A percentile compares a stretch with the other conserved stretches of the same genome.
Evolutionary conservation across 1,140 invertebrate genomes (phyloP).

Genomic region (Bilobella aurantiaca): DNA sequence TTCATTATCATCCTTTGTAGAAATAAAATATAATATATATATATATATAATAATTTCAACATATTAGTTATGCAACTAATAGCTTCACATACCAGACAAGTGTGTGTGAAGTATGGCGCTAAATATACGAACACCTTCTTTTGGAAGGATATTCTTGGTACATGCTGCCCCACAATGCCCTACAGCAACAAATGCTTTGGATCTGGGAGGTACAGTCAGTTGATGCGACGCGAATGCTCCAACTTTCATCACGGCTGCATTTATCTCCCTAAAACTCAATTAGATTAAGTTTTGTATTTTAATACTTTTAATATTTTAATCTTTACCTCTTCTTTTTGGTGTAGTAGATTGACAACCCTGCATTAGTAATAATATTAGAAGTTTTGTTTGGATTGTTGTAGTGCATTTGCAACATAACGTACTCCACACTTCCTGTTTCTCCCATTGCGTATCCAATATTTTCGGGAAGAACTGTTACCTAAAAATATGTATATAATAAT

Average conservation of each 20-base stretch:
- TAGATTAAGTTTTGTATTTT: too few relatives aligned
- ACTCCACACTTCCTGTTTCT: not conserved
- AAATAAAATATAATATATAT: too few relatives aligned
- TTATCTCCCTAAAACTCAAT: not conserved
- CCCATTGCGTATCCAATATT: conserved; percentile 9
- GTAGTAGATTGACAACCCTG: not conserved
- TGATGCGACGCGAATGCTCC: not conserved
- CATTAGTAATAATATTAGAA: not conserved
- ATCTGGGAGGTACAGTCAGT: conserved; percentile 8
- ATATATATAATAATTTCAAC: too few relatives aligned
- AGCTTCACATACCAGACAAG: not conserved
- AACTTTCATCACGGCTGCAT: not conserved
- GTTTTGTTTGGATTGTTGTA: conserved; percentile 5
- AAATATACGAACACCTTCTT: not conserved
- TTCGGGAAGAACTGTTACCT: not conserved
- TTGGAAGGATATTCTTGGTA: not conserved
- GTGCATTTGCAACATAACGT: conserved; percentile 11
- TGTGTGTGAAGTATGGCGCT: conserved; percentile 11
- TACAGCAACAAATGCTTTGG: not conserved
- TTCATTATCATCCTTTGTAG: too few relatives aligned
- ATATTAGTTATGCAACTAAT: not conserved
- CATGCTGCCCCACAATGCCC: conserved; percentile 7
- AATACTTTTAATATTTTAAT: too few relatives aligned
- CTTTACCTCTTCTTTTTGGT: conserved; percentile 5
- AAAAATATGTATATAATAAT: not conserved